These are phyloP conservation scores for Pseudomugil gertrudae DNA, from an alignment of 2,797 vertebrate genomes.

Conservation along the genomic window DNA sequence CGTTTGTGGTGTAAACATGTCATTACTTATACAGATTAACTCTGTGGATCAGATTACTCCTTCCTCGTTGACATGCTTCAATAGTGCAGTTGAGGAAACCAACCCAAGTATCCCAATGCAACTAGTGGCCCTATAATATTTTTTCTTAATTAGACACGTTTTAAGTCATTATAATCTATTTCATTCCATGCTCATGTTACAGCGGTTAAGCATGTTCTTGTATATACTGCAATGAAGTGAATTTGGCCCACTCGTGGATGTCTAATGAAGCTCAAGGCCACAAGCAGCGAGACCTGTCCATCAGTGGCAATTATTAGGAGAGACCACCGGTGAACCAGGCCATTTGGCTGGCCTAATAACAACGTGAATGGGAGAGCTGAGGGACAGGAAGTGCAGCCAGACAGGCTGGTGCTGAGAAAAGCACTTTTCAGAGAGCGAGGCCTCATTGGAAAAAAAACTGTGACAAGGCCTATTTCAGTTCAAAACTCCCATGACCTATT, in stretches of 20 bases:
- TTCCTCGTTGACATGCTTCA: slow-evolving; percentile 57
- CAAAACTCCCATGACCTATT: slow-evolving; percentile 74
- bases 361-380: slow-evolving; percentile 82
- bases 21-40: slow-evolving; percentile 85
- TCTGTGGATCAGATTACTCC: slow-evolving; percentile 78
- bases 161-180: slow-evolving; percentile 81
- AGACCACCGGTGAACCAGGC: slow-evolving; percentile 88
- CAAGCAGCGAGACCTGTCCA: slow-evolving; percentile 83
- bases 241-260: slow-evolving; percentile 48
- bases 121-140: slow-evolving; percentile 75
- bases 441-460: slow-evolving; percentile 74
- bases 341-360: slow-evolving; percentile 88
- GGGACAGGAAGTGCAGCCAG: slow-evolving; percentile 91
- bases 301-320: slow-evolving; percentile 84
- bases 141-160: slow-evolving; percentile 83
- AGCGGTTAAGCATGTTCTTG: slow-evolving; percentile 59
- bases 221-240: slow-evolving; percentile 67
- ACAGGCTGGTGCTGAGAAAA: slow-evolving; percentile 89
- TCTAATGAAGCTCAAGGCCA: slow-evolving; percentile 87
- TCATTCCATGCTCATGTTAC: slow-evolving; percentile 75
- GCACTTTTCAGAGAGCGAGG: slow-evolving; percentile 79
- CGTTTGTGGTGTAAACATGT: slow-evolving; percentile 86
- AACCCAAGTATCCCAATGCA: slow-evolving; percentile 66
- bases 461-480: slow-evolving; percentile 82
- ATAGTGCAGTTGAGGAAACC: slow-evolving; percentile 64